Conservation (phyloP, 2,113 vertebrate genomes). For the Octodon degus region DNA sequence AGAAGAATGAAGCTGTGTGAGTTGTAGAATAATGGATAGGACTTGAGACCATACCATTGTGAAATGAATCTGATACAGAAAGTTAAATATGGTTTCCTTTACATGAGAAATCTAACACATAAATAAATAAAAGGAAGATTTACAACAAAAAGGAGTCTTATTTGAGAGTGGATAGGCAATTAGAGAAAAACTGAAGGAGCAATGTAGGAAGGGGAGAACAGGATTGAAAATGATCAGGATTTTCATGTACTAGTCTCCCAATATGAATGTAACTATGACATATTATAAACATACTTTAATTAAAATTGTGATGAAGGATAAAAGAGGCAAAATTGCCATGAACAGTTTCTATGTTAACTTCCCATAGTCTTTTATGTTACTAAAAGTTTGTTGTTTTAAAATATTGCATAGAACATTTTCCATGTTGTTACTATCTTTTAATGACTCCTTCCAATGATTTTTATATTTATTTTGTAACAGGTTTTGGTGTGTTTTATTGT, state of each 20-base stretch:
- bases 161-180: background rate
- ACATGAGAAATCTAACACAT: background rate
- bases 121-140: background rate
- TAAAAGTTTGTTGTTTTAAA: slow-evolving; percentile 40
- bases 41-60: background rate
- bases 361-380: background rate
- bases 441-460: background rate
- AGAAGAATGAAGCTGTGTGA: background rate
- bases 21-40: background rate
- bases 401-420: background rate
- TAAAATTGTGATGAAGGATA: background rate
- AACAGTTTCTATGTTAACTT: background rate
- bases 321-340: background rate
- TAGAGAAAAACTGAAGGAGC: background rate
- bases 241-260: background rate
- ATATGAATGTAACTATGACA: background rate
- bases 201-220: background rate
- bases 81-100: background rate
- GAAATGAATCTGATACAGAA: background rate
- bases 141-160: background rate
- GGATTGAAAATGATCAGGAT: background rate
- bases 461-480: background rate
- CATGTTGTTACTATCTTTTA: background rate
- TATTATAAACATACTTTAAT: background rate
- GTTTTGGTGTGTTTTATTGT: background rate